These are phyloP conservation scores for Limnothrissa miodon DNA, from an alignment of 2,113 vertebrate species.

Conservation along the genomic window DNA sequence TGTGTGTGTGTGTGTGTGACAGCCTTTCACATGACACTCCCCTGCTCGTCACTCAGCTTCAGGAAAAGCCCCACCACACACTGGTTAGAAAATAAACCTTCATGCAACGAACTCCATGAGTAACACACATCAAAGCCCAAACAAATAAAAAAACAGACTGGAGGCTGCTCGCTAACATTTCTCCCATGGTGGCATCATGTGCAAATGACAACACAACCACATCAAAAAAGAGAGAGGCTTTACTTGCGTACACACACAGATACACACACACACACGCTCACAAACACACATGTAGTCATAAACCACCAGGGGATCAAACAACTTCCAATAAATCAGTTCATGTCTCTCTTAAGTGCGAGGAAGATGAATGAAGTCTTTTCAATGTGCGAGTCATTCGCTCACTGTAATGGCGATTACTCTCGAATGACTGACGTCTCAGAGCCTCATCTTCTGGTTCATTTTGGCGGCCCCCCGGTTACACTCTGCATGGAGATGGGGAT, in stretches of 20 bases:
- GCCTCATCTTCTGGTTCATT: background rate
- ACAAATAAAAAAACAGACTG: conserved; percentile 25
- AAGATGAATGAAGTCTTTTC: conserved; percentile 39
- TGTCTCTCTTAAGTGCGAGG: conserved; percentile 34
- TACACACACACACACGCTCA: background rate
- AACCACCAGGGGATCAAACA: conserved; percentile 32
- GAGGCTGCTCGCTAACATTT: conserved; percentile 22
- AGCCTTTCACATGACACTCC: conserved; percentile 53
- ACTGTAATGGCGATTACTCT: conserved; percentile 2
- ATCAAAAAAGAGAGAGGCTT: conserved; percentile 12
- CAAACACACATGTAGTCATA: conserved; percentile 2
- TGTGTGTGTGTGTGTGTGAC: conserved; percentile 45
- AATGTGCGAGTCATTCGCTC: conserved; percentile 36
- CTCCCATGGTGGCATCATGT: conserved; percentile 26
- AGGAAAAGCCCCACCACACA: conserved; percentile 46
- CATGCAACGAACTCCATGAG: conserved; percentile 36
- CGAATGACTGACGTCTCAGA: background rate
- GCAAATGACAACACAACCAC: conserved; percentile 35
- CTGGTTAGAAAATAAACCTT: conserved; percentile 40
- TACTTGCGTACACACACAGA: background rate
- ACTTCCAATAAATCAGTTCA: conserved; percentile 31
- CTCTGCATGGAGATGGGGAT: background rate
- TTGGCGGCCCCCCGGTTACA: background rate
- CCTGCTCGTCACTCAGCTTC: conserved; percentile 53
- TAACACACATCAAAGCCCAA: conserved; percentile 36